Percentiles rank a stretch among this genome's conserved stretches.
phyloP scores from a whole-genome alignment of 2,797 vertebrate genomes.

The Bovichtus diacanthus region DNA sequence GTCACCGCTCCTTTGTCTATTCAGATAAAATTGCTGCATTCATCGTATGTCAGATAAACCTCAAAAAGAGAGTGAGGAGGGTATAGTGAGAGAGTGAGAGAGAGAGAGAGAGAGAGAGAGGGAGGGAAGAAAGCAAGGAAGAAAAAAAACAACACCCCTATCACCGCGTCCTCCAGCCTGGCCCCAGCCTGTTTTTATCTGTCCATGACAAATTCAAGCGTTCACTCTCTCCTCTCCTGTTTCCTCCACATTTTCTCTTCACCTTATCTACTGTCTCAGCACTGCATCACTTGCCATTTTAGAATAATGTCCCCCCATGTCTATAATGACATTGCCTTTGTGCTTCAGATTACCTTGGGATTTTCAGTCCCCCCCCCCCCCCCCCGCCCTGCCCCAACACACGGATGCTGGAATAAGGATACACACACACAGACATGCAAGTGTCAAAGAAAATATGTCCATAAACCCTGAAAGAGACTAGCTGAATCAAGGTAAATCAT shows the following conservation, averaged over 20 bases:
- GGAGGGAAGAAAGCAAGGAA: conserved; percentile 29
- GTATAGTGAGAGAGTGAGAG: conserved; percentile 50
- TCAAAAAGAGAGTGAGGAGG: conserved; percentile 74
- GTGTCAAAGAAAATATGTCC: conserved; percentile 71
- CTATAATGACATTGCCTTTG: conserved; percentile 88
- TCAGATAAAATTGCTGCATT: conserved; percentile 87
- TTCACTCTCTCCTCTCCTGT: conserved; percentile 79
- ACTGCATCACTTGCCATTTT: conserved; percentile 86
- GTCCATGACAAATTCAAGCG: conserved; percentile 86
- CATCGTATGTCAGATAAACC: conserved; percentile 88
- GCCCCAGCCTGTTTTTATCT: conserved; percentile 84
- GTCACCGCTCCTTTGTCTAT: conserved; percentile 85
- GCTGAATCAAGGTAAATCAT: conserved; percentile 43
- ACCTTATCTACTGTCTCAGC: conserved; percentile 87
- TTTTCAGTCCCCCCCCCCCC: conserved; percentile 65
- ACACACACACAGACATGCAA: conserved; percentile 53
- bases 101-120: conserved; percentile 57
- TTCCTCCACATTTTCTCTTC: conserved; percentile 83
- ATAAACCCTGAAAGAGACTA: conserved; percentile 62
- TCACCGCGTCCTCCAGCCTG: conserved; percentile 79
- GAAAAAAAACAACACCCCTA: conserved; percentile 65
- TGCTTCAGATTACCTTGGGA: conserved; percentile 86
- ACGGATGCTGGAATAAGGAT: conserved; percentile 67
- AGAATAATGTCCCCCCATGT: conserved; percentile 87
- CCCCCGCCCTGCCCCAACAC: conserved; percentile 49